Percentiles rank a stretch among this genome's conserved stretches.
Evolutionary conservation across 2,113 vertebrate genomes (phyloP).

Genomic region (Craseonycteris thonglongyai): DNA sequence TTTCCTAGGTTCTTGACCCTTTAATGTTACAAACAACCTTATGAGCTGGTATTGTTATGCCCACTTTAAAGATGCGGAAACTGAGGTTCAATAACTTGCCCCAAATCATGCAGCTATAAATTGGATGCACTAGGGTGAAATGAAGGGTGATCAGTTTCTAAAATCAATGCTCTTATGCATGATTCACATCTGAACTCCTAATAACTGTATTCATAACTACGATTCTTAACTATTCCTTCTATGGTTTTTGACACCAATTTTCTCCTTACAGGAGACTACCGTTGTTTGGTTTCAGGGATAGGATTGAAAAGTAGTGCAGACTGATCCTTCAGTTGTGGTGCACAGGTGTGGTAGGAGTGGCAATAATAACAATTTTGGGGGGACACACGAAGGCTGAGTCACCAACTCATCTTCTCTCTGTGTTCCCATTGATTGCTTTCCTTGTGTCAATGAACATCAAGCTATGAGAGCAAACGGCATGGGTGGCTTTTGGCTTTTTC

Average conservation of each 20-base stretch:
- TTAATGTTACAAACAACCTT: background rate
- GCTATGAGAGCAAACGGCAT: background rate
- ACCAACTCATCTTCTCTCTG: background rate
- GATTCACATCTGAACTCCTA: background rate
- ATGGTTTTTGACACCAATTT: background rate
- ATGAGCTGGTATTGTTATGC: background rate
- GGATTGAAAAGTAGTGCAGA: background rate
- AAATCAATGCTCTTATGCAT: background rate
- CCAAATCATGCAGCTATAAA: background rate
- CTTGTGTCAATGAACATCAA: background rate
- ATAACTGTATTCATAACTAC: background rate
- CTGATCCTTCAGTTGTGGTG: background rate
- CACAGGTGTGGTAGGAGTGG: too few relatives aligned
- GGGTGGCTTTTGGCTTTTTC: background rate
- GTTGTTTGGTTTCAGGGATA: background rate
- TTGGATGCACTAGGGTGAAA: background rate
- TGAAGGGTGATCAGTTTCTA: background rate
- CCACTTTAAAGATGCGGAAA: background rate
- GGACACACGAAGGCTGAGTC: background rate
- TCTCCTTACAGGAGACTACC: background rate
- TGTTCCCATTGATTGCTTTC: accelerated
- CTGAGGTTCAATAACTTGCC: background rate
- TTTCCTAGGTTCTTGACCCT: background rate
- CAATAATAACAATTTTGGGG: background rate
- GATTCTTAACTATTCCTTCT: background rate